phyloP scores from a whole-genome alignment of 2,113 vertebrate species.

The Malurus alboscapulatus region DNA sequence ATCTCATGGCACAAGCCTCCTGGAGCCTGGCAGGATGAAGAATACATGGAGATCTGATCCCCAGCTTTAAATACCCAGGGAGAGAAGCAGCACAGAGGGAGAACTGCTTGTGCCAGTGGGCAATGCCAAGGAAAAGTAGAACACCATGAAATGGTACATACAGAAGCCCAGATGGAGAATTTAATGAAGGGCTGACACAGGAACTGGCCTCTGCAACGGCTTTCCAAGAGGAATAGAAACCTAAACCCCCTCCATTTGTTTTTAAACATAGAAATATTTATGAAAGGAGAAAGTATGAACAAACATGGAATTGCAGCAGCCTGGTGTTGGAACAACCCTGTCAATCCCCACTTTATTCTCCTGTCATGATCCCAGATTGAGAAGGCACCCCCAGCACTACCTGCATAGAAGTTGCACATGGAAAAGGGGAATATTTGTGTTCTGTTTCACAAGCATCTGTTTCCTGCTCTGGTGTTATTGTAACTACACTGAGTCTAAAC shows the following conservation, averaged over 20 bases:
- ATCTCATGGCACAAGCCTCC: neutral
- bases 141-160: neutral
- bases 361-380: neutral
- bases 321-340: neutral
- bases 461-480: neutral
- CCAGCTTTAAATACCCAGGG: neutral
- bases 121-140: neutral
- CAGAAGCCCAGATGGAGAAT: accelerated
- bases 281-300: neutral
- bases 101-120: neutral
- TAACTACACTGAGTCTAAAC: neutral
- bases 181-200: neutral
- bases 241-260: neutral
- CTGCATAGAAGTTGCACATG: neutral
- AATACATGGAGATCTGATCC: neutral
- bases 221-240: neutral
- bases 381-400: neutral
- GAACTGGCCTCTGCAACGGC: neutral
- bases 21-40: neutral
- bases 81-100: neutral
- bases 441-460: neutral
- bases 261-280: neutral
- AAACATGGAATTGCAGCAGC: neutral
- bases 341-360: neutral
- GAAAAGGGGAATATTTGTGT: neutral